Evolutionary conservation across 2,888 invertebrate species (phyloP), one percentile per base, ranked within the genome.

Genomic region (Noctuana brunneofusca): DNA sequence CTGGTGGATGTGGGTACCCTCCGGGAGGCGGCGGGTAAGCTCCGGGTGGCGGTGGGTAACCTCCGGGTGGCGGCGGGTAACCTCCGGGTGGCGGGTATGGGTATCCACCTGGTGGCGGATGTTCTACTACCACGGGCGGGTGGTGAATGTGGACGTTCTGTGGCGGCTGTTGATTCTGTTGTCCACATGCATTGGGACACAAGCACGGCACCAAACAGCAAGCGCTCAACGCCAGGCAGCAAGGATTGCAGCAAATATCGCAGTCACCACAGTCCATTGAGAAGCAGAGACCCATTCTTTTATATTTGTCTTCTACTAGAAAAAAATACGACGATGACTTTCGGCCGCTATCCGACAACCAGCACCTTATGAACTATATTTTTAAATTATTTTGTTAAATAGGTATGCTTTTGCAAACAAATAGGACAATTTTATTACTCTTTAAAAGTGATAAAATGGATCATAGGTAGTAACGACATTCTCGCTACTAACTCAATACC

Each of bases 161-260:
- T 0, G 81, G 82, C 0, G 81, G 88, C 0, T 70, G 50, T 18
- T 1, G 86, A 52, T 73, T 81, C 41, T 89, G 87, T 64, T 84
- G 87, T 0, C 90, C 90, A 53, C 90, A 90, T 3, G 89, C 89
- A 74, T 90, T 89, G 1, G 89, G 89, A 62, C 90, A 91, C 60
- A 87, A 73, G 68, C 90, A 89, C 16, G 90, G 89, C 14, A 89
- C 74, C 67, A 89, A 74, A 68, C 90, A 91, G 71, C 89, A 89
- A 0, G 90, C 89, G 46, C 89, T 79, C 71, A 90, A 68, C 27
- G 87, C 86, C 79, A 91, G 60, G 64, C 88, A 90, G 74, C 90
- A 91, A 8, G 90, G 89, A 64, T 89, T 89, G 75, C 80, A 81
- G 75, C 89, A 88, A 58, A 81, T 65, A 58, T 87, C 87, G 71